Conservation (phyloP, 2,888 invertebrate species). For the Artemia sinica region DNA sequence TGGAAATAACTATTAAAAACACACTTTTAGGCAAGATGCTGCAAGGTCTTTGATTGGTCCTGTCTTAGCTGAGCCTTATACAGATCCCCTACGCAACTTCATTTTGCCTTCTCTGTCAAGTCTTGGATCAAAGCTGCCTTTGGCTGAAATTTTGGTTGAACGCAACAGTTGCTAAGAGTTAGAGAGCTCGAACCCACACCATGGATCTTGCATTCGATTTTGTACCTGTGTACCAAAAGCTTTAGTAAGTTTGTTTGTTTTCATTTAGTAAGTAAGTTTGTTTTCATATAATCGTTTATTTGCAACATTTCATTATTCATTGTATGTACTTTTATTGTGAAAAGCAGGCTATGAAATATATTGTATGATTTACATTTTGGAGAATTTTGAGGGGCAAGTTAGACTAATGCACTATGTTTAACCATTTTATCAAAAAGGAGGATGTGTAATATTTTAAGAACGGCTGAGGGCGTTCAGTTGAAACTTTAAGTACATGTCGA, state of each 20-base stretch:
- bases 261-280: too few species aligned
- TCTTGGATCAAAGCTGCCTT: slow-evolving; percentile 30
- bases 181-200: slow-evolving; percentile 40
- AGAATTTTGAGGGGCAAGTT: too few species aligned
- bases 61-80: slow-evolving; percentile 30
- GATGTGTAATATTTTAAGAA: too few species aligned
- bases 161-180: slow-evolving; percentile 27
- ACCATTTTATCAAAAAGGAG: too few species aligned
- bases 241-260: slow-evolving; percentile 52
- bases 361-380: too few species aligned
- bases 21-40: background rate
- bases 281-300: background rate
- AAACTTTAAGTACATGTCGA: too few species aligned
- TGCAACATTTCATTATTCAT: too few species aligned
- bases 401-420: too few species aligned
- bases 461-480: too few species aligned
- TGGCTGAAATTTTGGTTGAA: slow-evolving; percentile 28
- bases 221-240: slow-evolving; percentile 46
- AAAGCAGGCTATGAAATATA: too few species aligned
- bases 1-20: too few species aligned
- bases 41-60: slow-evolving; percentile 20
- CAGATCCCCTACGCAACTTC: slow-evolving; percentile 31
- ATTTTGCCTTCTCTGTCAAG: slow-evolving; percentile 31
- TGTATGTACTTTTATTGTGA: too few species aligned
- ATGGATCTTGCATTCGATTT: slow-evolving; percentile 48